Evolutionary conservation across 1,140 invertebrate species (phyloP), one percentile per base, ranked within the genome.

Genomic region (Caligus rogercresseyi): DNA sequence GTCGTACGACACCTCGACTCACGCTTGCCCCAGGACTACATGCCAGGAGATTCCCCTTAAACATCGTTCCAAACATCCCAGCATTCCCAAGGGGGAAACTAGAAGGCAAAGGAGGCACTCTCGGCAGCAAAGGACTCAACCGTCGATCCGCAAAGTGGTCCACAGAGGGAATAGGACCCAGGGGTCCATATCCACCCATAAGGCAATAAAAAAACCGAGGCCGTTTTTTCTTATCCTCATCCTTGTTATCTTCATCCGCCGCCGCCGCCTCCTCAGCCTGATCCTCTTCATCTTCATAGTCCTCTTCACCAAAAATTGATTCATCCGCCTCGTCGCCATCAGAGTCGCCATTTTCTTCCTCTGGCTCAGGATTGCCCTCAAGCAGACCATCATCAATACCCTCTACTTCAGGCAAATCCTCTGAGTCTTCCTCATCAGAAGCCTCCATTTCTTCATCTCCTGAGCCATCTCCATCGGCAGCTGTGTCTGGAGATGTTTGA

Each of bases 21-120:
- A 43, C n/a, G 31, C 15, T 14, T 60, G 57, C 57, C 1, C 57
- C 57, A 26, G 57, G 57, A 15, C 57, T 60, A 25, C 57, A 60
- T n/a, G 25, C 26, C 16, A 60, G 26, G 15, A 60, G 18, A 25
- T 60, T 25, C 24, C 18, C 26, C n/a, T 60, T 60, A 16, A n/a
- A 3, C 23, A 60, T 60, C 13, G 57, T 60, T 11, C 20, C 21
- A 25, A 60, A 26, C 20, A 31, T 19, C 3, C 57, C 57, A 16
- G 26, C 24, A 14, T 15, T 60, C 16, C 57, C 57, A 15, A 60
- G 16, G 1, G 57, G 57, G 19, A 26, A 60, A 3, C n/a, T 15
- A n/a, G 57, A 31, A 3, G 57, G 57, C 57, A 60, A 43, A 2
- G 57, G 2, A 2, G 57, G 26, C 25, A 60, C 26, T 25, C 26